Conservation (phyloP, 1,140 invertebrate genomes). For the Thaumetopoea pityocampa region DNA sequence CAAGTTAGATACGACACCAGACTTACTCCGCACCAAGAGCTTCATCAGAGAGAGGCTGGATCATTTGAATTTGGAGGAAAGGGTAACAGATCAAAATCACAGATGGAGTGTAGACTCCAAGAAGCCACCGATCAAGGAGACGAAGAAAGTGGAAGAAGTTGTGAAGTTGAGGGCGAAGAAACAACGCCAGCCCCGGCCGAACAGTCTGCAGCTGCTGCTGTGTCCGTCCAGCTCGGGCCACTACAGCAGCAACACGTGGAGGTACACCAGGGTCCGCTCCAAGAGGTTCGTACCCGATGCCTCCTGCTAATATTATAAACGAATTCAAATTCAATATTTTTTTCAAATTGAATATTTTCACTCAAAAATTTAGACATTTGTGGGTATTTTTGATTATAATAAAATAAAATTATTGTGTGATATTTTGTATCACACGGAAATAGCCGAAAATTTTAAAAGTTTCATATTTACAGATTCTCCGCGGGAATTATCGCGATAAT, state of each 20-base stretch:
- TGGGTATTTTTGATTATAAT: too few species aligned
- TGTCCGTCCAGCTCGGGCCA: conserved; percentile 62
- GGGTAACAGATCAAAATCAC: conserved; percentile 19
- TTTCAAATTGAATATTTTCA: neutral
- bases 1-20: conserved; percentile 49
- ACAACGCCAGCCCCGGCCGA: conserved; percentile 56
- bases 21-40: conserved; percentile 50
- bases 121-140: conserved; percentile 55
- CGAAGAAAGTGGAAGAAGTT: conserved; percentile 44
- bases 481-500: too few species aligned
- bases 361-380: conserved; percentile 1
- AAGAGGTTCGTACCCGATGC: conserved; percentile 63
- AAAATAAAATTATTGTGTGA: too few species aligned
- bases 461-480: too few species aligned
- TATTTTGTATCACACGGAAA: too few species aligned
- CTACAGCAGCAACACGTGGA: conserved; percentile 66
- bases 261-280: conserved; percentile 63
- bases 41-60: conserved; percentile 54
- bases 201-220: conserved; percentile 59
- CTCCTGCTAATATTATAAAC: neutral
- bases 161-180: conserved; percentile 61
- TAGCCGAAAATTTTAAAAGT: too few species aligned
- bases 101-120: conserved; percentile 49
- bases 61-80: conserved; percentile 50
- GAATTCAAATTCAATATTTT: neutral